These are phyloP conservation scores for Neosilurus mollespiculum DNA, from an alignment of 2,797 vertebrate species.

Conservation along the genomic window DNA sequence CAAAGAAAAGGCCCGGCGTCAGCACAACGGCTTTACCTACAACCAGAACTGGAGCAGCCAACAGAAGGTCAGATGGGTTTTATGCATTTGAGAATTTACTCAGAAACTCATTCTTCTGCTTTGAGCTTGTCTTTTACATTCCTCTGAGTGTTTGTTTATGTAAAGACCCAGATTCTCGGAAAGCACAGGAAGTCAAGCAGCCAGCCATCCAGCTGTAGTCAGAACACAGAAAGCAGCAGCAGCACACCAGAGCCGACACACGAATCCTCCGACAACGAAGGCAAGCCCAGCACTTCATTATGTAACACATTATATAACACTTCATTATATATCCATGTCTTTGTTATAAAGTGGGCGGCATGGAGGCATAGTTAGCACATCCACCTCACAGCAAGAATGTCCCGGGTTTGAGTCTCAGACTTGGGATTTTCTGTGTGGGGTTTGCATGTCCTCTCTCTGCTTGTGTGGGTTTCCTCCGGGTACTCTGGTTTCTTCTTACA, in stretches of 20 bases:
- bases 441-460: too few species aligned
- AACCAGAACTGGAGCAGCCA: slow-evolving; percentile 75
- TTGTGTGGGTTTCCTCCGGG: too few species aligned
- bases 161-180: slow-evolving; percentile 68
- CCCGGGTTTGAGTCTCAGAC: too few species aligned
- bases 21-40: slow-evolving; percentile 71
- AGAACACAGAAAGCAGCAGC: slow-evolving; percentile 93
- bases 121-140: neutral
- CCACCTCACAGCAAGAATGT: too few species aligned
- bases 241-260: slow-evolving; percentile 90
- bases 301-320: too few species aligned
- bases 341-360: too few species aligned
- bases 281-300: slow-evolving; percentile 55
- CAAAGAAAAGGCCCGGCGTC: slow-evolving; percentile 70
- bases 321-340: too few species aligned
- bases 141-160: slow-evolving; percentile 43
- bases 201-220: slow-evolving; percentile 92
- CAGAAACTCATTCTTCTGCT: neutral
- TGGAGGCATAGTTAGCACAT: too few species aligned
- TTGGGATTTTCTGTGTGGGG: too few species aligned
- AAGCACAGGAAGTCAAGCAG: slow-evolving; percentile 88
- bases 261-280: slow-evolving; percentile 91
- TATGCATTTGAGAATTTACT: neutral
- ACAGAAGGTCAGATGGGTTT: slow-evolving; percentile 75
- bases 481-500: too few species aligned